A percentile compares a stretch with the other conserved stretches of the same genome.
phyloP scores from a whole-genome alignment of 1,140 invertebrate genomes.

The Cotesia chilonis region DNA sequence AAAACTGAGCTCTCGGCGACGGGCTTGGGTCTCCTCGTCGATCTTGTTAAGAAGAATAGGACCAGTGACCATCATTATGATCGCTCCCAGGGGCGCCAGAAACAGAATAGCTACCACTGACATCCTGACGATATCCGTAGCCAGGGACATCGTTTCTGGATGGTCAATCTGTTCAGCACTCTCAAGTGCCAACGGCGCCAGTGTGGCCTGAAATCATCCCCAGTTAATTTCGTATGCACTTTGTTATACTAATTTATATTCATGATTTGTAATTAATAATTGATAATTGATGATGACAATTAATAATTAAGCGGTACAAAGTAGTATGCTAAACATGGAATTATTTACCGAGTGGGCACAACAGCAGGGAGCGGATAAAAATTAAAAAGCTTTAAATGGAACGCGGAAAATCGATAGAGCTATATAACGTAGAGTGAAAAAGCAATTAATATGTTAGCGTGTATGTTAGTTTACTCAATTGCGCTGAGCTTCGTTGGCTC shows the following conservation, averaged over 20 bases:
- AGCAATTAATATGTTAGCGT: too few species aligned
- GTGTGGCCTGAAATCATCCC: slow-evolving; percentile 49
- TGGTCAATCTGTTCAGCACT: slow-evolving; percentile 43
- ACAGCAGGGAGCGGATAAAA: too few species aligned
- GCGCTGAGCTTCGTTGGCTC: too few species aligned
- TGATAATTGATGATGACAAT: not conserved
- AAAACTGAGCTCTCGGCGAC: slow-evolving; percentile 50
- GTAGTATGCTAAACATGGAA: not conserved
- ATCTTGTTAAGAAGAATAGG: slow-evolving; percentile 53
- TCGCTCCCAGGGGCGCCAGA: slow-evolving; percentile 54
- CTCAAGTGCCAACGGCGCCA: slow-evolving; percentile 57
- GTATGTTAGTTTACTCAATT: too few species aligned
- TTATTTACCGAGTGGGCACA: too few species aligned
- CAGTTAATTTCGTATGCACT: slow-evolving; percentile 15
- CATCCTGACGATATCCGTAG: slow-evolving; percentile 53
- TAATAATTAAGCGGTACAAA: not conserved
- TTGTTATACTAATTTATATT: not conserved
- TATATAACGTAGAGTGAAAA: too few species aligned
- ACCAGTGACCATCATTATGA: slow-evolving; percentile 54
- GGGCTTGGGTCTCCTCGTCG: slow-evolving; percentile 46
- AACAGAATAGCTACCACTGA: slow-evolving; percentile 56
- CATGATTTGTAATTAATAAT: not conserved
- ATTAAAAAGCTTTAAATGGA: too few species aligned
- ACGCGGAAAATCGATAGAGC: too few species aligned
- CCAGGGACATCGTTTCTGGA: slow-evolving; percentile 46